Conservation (phyloP, 2,797 vertebrate species). For the Lutjanus campechanus region DNA sequence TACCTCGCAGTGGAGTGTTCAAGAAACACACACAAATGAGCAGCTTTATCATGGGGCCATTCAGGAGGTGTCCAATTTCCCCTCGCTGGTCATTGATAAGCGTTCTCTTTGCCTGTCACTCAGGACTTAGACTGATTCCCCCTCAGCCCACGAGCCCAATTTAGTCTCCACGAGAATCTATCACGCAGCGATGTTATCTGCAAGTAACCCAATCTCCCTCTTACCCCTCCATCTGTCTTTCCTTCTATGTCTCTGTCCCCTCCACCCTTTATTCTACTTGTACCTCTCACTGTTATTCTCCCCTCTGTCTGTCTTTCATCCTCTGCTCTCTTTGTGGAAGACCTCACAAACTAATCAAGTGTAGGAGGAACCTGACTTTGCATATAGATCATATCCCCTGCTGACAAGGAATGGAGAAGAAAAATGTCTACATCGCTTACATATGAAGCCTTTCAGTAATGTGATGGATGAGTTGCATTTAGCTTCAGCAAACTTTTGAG, state of each 20-base stretch:
- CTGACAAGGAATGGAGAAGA: slow-evolving; percentile 80
- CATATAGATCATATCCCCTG: slow-evolving; percentile 81
- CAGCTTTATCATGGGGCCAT: slow-evolving; percentile 74
- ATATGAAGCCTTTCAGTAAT: slow-evolving; percentile 74
- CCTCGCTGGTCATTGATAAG: slow-evolving; percentile 75
- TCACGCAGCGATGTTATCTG: slow-evolving; percentile 77
- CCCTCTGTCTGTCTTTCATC: slow-evolving; percentile 38
- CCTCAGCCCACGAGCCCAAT: slow-evolving; percentile 79
- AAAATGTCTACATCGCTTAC: slow-evolving; percentile 81
- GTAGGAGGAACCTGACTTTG: slow-evolving; percentile 75
- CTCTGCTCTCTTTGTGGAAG: slow-evolving; percentile 44
- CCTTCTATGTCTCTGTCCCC: slow-evolving; percentile 30
- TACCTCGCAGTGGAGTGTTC: slow-evolving; percentile 20
- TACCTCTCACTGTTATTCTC: slow-evolving; percentile 20
- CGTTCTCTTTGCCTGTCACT: slow-evolving; percentile 71
- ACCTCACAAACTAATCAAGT: slow-evolving; percentile 82
- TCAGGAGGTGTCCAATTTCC: slow-evolving; percentile 74
- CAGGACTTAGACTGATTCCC: slow-evolving; percentile 76
- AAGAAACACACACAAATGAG: slow-evolving; percentile 70
- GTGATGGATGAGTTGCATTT: slow-evolving; percentile 88
- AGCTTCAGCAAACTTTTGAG: slow-evolving; percentile 84
- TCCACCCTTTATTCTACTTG: slow-evolving; percentile 34
- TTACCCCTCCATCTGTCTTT: slow-evolving; percentile 67
- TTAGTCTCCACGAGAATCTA: slow-evolving; percentile 79
- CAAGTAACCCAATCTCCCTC: slow-evolving; percentile 66